A percentile compares a stretch with the other conserved stretches of the same genome.
Conservation (phyloP, 2,888 invertebrate genomes). For the Serripes groenlandicus region DNA sequence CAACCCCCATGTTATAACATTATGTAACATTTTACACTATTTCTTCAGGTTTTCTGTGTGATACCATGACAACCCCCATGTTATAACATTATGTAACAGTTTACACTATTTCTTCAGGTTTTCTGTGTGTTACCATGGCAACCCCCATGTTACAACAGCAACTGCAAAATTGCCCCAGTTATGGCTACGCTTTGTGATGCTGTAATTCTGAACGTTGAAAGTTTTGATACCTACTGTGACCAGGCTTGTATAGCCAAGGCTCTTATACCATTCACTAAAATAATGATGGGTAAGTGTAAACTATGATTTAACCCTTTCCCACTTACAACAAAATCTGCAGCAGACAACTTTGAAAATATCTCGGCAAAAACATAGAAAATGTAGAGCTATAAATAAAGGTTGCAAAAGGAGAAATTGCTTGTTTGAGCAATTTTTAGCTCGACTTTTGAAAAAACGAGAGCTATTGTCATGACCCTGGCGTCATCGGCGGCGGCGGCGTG, state of each 20-base stretch:
- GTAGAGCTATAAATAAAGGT: too few species aligned
- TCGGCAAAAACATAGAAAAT: too few species aligned
- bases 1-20: slow-evolving; percentile 69
- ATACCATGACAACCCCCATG: slow-evolving; percentile 74
- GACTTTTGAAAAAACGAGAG: too few species aligned
- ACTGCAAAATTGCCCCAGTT: slow-evolving; percentile 52
- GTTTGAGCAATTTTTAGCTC: too few species aligned
- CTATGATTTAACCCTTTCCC: neutral
- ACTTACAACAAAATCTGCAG: too few species aligned
- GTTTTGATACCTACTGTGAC: slow-evolving; percentile 65
- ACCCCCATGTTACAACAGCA: slow-evolving; percentile 67
- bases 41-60: slow-evolving; percentile 66
- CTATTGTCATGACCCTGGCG: too few species aligned
- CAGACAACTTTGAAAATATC: too few species aligned
- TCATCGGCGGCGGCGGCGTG: too few species aligned
- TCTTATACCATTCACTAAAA: slow-evolving; percentile 64
- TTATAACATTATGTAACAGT: slow-evolving; percentile 45
- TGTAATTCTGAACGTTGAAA: slow-evolving; percentile 67
- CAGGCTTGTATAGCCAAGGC: slow-evolving; percentile 71
- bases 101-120: slow-evolving; percentile 63
- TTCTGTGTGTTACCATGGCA: slow-evolving; percentile 75
- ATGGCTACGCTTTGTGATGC: slow-evolving; percentile 63
- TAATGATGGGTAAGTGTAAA: slow-evolving; percentile 53
- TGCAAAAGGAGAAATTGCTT: too few species aligned
- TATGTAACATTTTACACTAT: too few species aligned